A percentile compares a stretch with the other conserved stretches of the same genome.
These are phyloP conservation scores for Darevskia mixta DNA, from an alignment of 2,797 vertebrate genomes.

Conservation along the genomic window DNA sequence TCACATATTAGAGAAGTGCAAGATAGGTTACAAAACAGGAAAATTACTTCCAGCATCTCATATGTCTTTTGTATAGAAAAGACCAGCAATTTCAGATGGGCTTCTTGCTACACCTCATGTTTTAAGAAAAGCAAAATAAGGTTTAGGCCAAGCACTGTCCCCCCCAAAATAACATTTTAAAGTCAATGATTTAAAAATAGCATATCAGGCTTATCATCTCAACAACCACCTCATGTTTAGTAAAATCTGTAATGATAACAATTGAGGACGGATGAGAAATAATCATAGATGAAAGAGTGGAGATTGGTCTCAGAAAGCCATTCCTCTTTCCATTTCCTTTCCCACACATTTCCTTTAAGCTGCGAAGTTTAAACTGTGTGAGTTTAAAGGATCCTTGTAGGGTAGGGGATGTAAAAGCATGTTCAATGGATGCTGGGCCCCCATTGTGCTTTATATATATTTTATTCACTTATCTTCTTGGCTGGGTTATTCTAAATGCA, in stretches of 20 bases:
- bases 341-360: neutral
- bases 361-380: neutral
- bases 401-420: neutral
- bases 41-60: conserved; percentile 24
- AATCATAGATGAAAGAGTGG: neutral
- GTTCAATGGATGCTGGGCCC: neutral
- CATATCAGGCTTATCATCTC: neutral
- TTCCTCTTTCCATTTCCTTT: neutral
- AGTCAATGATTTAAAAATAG: conserved; percentile 5
- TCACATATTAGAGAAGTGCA: conserved; percentile 12
- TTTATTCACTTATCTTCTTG: conserved; percentile 21
- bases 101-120: neutral
- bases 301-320: neutral
- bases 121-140: conserved; percentile 17
- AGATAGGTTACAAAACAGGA: conserved; percentile 4
- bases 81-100: neutral
- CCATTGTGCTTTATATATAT: neutral
- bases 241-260: conserved; percentile 1
- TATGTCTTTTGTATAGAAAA: neutral
- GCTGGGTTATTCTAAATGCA: neutral
- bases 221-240: neutral
- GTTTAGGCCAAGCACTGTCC: neutral
- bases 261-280: neutral
- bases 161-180: neutral
- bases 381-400: neutral